Base-by-base conservation (phyloP, 2,888 invertebrate genomes). In the Sarcophaga rosellei region DNA sequence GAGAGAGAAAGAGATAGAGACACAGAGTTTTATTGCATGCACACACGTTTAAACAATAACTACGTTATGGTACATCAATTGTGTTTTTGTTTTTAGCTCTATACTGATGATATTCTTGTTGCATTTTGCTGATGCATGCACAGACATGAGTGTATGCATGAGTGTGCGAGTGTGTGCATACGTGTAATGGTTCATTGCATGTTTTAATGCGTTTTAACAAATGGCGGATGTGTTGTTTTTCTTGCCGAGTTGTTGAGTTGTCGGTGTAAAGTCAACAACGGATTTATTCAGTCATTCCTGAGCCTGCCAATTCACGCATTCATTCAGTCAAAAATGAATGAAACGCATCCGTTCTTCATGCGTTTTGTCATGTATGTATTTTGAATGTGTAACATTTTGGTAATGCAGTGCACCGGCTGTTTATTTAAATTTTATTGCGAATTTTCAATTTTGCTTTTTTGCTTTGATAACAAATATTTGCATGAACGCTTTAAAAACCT, bases 121-220 rank as follows among this genome's bases (percentile, higher is more conserved):
- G 12, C 59, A 65, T 63, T 65, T 44, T 59, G 45, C 15, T 20
- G 25, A 45, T 70, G 57, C 57, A 76, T 35, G 35, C 35, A 35
- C 35, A 35, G 35, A 35, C 35, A 35, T 8, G 35, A 35, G 35
- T 35, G 35, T 35, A 35, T 35, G 35, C 35, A 35, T 35, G 35
- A 35, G 35, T 10, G 35, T 35, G 2, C 35, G 35, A 35, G 10
- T 10, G 10, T 61, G 72, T 72, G 35, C 20, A 17, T 59, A 72
- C 74, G 74, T 66, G 61, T 76, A 23, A 65, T 53, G 68, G 74
- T 69, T 72, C 69, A 73, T 69, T 86, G 80, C 81, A 81, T 66
- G 84, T 65, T 84, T 86, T 84, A 84, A 86, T 86, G 84, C 84
- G 77, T 75, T 86, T 81, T 84, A 86, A 86, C 81, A 84, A 53